Conservation (phyloP, 2,113 vertebrate genomes). For the Prochilodus magdalenae region DNA sequence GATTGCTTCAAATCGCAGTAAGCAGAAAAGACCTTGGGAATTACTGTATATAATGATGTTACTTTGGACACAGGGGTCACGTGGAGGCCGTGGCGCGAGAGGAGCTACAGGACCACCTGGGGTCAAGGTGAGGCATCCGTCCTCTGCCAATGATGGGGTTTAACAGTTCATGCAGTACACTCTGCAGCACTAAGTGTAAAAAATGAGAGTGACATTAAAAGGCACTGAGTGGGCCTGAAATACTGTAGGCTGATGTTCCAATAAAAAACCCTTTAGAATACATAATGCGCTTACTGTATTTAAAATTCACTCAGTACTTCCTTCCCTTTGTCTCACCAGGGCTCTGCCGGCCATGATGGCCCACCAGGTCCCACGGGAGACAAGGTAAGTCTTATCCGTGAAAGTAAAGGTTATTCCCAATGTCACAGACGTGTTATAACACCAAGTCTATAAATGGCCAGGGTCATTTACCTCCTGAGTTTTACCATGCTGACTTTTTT, state of each 20-base stretch:
- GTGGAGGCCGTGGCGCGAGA: constrained; percentile 77
- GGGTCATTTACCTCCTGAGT: background rate
- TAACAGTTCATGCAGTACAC: background rate
- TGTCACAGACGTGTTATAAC: background rate
- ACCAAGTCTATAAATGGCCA: background rate
- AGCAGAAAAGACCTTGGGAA: too few species aligned
- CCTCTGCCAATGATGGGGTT: background rate
- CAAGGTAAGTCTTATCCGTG: constrained; percentile 71
- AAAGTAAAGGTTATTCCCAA: background rate
- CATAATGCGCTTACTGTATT: constrained; percentile 14
- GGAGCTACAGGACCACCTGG: constrained; percentile 79
- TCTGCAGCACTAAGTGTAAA: background rate
- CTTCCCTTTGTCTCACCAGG: constrained; percentile 69
- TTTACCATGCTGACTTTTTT: background rate
- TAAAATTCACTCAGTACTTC: constrained; percentile 3
- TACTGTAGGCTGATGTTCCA: background rate
- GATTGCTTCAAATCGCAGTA: too few species aligned
- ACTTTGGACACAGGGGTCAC: constrained; percentile 67
- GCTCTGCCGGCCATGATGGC: constrained; percentile 85
- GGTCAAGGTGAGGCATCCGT: constrained; percentile 71
- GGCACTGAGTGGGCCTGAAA: background rate
- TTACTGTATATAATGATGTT: background rate
- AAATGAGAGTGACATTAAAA: background rate
- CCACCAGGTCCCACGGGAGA: constrained; percentile 83
- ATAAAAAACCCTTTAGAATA: constrained; percentile 10